A percentile compares a stretch with the other conserved stretches of the same genome.
Evolutionary conservation across 2,113 vertebrate species (phyloP).

Genomic region (Bufo bufo): DNA sequence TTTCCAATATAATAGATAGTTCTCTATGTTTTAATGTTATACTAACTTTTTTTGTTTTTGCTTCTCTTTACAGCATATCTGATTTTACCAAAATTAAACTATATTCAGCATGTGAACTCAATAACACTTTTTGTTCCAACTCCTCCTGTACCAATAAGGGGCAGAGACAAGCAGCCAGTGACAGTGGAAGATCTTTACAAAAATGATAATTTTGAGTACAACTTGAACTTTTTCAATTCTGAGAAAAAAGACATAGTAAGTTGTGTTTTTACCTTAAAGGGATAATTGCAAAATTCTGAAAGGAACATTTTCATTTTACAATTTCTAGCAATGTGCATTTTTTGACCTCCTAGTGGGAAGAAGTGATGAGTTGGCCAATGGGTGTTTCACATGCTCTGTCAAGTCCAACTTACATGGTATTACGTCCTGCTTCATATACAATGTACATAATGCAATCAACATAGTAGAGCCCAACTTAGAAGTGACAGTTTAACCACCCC

Average conservation of each 20-base stretch:
- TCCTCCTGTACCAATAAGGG: constrained; percentile 45
- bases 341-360: too few relatives aligned
- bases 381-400: too few relatives aligned
- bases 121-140: constrained; percentile 68
- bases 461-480: too few relatives aligned
- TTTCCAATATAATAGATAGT: too few relatives aligned
- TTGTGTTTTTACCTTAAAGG: background rate
- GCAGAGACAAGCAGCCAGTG: constrained; percentile 36
- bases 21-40: too few relatives aligned
- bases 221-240: constrained; percentile 63
- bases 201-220: constrained; percentile 59
- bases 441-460: too few relatives aligned
- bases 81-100: constrained; percentile 67
- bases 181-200: constrained; percentile 71
- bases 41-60: background rate
- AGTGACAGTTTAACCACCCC: too few relatives aligned
- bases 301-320: too few relatives aligned
- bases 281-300: background rate
- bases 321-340: too few relatives aligned
- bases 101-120: constrained; percentile 63
- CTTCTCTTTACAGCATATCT: constrained; percentile 65
- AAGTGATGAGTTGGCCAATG: too few relatives aligned
- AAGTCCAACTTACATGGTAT: too few relatives aligned
- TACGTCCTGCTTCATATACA: too few relatives aligned
- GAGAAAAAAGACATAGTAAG: constrained; percentile 71